Percentiles rank a stretch among this genome's conserved stretches.
Evolutionary conservation across 1,140 invertebrate genomes (phyloP).

Genomic region (Melitaea cinxia): DNA sequence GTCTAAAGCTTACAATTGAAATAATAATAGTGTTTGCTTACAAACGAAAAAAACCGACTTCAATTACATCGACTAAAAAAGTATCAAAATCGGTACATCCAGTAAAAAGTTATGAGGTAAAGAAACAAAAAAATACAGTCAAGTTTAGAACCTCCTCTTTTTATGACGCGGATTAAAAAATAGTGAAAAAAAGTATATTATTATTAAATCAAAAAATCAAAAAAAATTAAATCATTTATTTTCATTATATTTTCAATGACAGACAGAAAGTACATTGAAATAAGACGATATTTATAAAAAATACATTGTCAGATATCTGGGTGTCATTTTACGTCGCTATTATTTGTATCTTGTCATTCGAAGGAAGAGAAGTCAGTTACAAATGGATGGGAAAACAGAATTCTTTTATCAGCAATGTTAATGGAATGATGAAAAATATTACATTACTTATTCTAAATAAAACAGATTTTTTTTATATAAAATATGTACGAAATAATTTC

Average conservation of each 20-base stretch:
- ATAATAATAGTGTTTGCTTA: too few species aligned
- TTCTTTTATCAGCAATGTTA: neutral
- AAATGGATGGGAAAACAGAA: neutral
- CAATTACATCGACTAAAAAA: too few species aligned
- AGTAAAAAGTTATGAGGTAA: too few species aligned
- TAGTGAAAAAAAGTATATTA: too few species aligned
- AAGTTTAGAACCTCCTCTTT: too few species aligned
- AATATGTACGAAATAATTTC: neutral
- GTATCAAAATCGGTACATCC: too few species aligned
- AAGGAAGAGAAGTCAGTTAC: neutral
- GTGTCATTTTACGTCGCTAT: conserved; percentile 4
- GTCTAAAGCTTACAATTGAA: too few species aligned
- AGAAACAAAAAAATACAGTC: too few species aligned
- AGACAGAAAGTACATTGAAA: neutral
- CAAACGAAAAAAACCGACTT: too few species aligned
- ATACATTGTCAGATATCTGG: neutral
- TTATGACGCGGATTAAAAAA: too few species aligned
- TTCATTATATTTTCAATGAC: neutral
- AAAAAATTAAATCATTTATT: too few species aligned
- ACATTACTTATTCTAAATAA: neutral
- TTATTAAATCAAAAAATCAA: too few species aligned
- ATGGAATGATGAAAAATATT: neutral
- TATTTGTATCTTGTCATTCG: conserved; percentile 2
- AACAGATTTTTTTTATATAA: neutral
- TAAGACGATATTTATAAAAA: conserved; percentile 6